Evolutionary conservation across 1,140 invertebrate genomes (phyloP), one percentile per base, ranked within the genome.

Genomic region (Drosophila erecta): DNA sequence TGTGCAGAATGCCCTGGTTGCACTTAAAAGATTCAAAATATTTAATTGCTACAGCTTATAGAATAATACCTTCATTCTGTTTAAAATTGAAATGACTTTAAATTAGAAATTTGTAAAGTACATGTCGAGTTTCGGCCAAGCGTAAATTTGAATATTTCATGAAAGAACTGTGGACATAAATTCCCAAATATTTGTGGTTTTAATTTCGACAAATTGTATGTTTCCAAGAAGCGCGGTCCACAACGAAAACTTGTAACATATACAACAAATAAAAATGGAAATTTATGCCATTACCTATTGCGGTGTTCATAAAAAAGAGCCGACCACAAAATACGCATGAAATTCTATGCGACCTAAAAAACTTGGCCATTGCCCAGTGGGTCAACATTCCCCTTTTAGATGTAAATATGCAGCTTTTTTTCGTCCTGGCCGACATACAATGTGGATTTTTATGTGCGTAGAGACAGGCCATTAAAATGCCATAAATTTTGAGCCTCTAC

Each of bases 401-500:
- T 64, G 56, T 70, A 60, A 81, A 72, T 43, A 49, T 54, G 27
- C 51, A 14, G 67, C 64, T 74, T 74, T 41, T 65, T 50, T 17
- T 22, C 20, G 15, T 10, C 10, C 15, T 22, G 47, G 14, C 70
- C 55, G 43, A 69, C 66, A 59, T 64, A 79, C 71, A 84, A 76
- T 79, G 64, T 77, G 55, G 40, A 81, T 71, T 80, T 85, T 69
- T 80, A 85, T 70, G 62, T 46, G 70, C 71, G 71, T 49, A 70
- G 53, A 51, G 69, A 67, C 73, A 62, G 71, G 81, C 83, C 79
- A 86, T 86, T 87, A 86, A 81, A 86, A 87, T 79, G 70, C 75
- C 83, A 81, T 87, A 81, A 87, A 86, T 86, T 57, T 86, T 70
- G 43, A 76, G 76, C 83, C 76, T 71, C 61, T 75, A 76, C 78